Percentiles rank a stretch among this genome's conserved stretches.
Evolutionary conservation across 2,797 vertebrate genomes (phyloP).

Genomic region (Silurus lanzhouensis): DNA sequence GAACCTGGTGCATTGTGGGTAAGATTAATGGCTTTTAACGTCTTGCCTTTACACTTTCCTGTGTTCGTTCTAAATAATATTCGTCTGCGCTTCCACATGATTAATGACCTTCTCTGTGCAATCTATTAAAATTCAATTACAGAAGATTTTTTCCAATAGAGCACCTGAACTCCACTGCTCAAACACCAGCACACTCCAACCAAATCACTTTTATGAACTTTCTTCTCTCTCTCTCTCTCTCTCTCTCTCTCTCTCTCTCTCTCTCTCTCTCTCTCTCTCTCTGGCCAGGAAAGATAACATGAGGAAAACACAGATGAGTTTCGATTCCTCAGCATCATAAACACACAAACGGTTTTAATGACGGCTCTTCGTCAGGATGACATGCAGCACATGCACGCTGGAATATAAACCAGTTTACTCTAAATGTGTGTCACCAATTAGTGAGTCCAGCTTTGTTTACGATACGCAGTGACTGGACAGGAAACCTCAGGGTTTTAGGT

Average conservation of each 20-base stretch:
- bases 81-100: constrained; percentile 38
- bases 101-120: constrained; percentile 53
- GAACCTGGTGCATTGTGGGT: constrained; percentile 46
- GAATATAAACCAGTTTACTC: neutral
- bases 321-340: neutral
- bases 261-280: too few species aligned
- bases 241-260: too few species aligned
- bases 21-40: constrained; percentile 46
- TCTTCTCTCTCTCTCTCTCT: neutral
- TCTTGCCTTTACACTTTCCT: constrained; percentile 24
- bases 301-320: neutral
- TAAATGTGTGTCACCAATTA: neutral
- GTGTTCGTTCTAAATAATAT: constrained; percentile 54
- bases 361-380: constrained; percentile 31
- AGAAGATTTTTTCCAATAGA: constrained; percentile 32
- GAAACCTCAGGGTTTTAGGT: neutral
- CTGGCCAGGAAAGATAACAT: constrained; percentile 39
- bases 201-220: constrained; percentile 3
- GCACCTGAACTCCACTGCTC: constrained; percentile 27
- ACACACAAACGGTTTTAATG: constrained; percentile 1
- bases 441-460: neutral
- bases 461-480: neutral
- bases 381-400: neutral
- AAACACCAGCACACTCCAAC: constrained; percentile 16
- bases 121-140: constrained; percentile 59